phyloP scores from a whole-genome alignment of 1,140 invertebrate species.

The Oedothorax gibbosus region DNA sequence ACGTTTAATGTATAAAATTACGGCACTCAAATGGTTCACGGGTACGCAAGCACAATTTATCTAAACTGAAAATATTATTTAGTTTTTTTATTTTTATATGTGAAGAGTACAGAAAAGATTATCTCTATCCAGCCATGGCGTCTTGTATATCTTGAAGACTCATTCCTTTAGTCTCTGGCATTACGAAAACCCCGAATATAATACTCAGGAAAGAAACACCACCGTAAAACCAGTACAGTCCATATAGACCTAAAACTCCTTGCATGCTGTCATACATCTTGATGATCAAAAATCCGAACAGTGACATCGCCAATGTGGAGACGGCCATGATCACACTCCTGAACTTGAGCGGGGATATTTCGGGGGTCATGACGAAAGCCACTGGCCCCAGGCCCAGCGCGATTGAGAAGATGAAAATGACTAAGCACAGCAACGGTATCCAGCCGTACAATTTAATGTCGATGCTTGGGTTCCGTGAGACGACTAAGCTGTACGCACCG shows the following conservation, averaged over 20 bases:
- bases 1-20: too few species aligned
- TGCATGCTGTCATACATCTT: slow-evolving; percentile 72
- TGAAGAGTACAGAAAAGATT: too few species aligned
- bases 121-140: slow-evolving; percentile 5
- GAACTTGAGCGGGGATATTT: slow-evolving; percentile 74
- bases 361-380: slow-evolving; percentile 83
- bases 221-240: slow-evolving; percentile 87
- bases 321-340: slow-evolving; percentile 81
- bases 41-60: too few species aligned
- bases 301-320: slow-evolving; percentile 73
- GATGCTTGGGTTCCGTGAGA: not conserved
- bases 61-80: too few species aligned
- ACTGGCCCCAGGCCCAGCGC: slow-evolving; percentile 83
- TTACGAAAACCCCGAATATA: slow-evolving; percentile 82
- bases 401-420: slow-evolving; percentile 74
- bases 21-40: too few species aligned
- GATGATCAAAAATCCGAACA: slow-evolving; percentile 15
- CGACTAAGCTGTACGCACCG: not conserved
- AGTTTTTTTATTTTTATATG: too few species aligned
- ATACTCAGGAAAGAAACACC: slow-evolving; percentile 79
- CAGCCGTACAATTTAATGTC: slow-evolving; percentile 64
- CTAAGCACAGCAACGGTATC: slow-evolving; percentile 72
- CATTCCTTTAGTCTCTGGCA: slow-evolving; percentile 92
- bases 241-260: slow-evolving; percentile 75
- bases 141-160: slow-evolving; percentile 84